Evolutionary conservation across 2,113 vertebrate genomes (phyloP).

Genomic region (Dasyurus viverrinus): DNA sequence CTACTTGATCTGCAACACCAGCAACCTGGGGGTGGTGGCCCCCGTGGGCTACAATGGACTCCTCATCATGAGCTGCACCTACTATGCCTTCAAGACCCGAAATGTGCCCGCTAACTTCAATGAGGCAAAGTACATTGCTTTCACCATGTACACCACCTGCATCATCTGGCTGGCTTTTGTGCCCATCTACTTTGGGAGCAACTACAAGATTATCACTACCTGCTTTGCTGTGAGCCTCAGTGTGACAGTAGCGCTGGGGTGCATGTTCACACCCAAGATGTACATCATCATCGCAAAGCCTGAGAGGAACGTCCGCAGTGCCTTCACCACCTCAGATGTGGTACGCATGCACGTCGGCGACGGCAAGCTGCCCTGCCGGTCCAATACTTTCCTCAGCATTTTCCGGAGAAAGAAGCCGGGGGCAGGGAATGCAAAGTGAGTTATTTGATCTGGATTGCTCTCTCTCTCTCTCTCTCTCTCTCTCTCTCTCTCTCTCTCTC

Average conservation of each 20-base stretch:
- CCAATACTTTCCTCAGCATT: conserved; percentile 96
- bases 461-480: not conserved
- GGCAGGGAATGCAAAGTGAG: conserved; percentile 94
- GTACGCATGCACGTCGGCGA: conserved; percentile 99
- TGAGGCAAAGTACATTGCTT: conserved; percentile 99
- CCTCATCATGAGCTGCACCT: conserved; percentile 99
- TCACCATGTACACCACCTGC: conserved; percentile 99
- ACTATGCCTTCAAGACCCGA: conserved; percentile 99
- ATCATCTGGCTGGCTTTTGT: conserved; percentile 99
- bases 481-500: not conserved
- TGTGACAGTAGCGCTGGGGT: conserved; percentile 96
- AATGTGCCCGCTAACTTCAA: conserved; percentile 99
- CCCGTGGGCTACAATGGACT: conserved; percentile 98
- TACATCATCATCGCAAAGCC: conserved; percentile 99
- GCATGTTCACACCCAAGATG: conserved; percentile 99
- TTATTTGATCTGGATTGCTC: conserved; percentile 46
- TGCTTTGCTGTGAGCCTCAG: conserved; percentile 99
- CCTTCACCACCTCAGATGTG: conserved; percentile 98
- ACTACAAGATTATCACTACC: conserved; percentile 99
- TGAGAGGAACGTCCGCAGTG: conserved; percentile 98
- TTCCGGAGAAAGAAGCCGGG: conserved; percentile 97
- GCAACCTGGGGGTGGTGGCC: conserved; percentile 96
- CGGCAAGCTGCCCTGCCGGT: conserved; percentile 94
- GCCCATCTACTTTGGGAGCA: conserved; percentile 99
- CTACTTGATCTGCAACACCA: conserved; percentile 98